Conservation (phyloP, 2,797 vertebrate genomes). For the Scolopax bukidnonensis region DNA sequence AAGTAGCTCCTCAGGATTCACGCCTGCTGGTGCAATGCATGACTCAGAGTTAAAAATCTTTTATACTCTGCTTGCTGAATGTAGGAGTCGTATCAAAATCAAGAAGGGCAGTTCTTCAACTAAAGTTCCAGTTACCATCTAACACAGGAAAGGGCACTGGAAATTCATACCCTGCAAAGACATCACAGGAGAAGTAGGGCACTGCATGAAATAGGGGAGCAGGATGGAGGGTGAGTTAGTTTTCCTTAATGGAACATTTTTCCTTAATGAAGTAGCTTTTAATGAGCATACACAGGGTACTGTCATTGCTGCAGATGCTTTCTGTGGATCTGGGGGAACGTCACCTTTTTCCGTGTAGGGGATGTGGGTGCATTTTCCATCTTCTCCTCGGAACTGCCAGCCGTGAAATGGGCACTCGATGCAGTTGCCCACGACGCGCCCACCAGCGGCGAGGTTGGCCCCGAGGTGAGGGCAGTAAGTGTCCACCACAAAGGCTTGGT, state of each 20-base stretch:
- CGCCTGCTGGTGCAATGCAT: background rate
- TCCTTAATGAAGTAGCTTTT: background rate
- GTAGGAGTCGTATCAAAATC: background rate
- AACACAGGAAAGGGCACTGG: background rate
- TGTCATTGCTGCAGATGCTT: rapidly evolving
- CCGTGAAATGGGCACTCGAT: slow-evolving; percentile 87
- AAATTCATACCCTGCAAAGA: rapidly evolving
- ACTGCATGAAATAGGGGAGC: background rate
- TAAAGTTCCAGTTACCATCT: background rate
- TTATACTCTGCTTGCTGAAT: background rate
- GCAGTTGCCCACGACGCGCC: slow-evolving; percentile 81
- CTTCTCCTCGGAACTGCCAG: slow-evolving; percentile 83
- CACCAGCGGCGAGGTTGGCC: slow-evolving; percentile 82
- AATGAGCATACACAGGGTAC: background rate
- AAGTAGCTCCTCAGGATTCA: background rate
- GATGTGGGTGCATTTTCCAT: slow-evolving; percentile 82
- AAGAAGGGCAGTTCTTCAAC: background rate
- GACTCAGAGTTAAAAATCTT: background rate
- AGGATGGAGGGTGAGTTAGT: too few relatives aligned
- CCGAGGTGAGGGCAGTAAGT: slow-evolving; percentile 87
- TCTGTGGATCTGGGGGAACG: rapidly evolving
- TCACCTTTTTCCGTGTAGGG: slow-evolving; percentile 83
- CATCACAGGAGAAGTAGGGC: background rate
- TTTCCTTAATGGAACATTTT: background rate
- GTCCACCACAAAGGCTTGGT: slow-evolving; percentile 78